A percentile compares a stretch with the other conserved stretches of the same genome.
These are phyloP conservation scores for Drosophila parvula DNA, from an alignment of 1,140 invertebrate species.

Conservation along the genomic window DNA sequence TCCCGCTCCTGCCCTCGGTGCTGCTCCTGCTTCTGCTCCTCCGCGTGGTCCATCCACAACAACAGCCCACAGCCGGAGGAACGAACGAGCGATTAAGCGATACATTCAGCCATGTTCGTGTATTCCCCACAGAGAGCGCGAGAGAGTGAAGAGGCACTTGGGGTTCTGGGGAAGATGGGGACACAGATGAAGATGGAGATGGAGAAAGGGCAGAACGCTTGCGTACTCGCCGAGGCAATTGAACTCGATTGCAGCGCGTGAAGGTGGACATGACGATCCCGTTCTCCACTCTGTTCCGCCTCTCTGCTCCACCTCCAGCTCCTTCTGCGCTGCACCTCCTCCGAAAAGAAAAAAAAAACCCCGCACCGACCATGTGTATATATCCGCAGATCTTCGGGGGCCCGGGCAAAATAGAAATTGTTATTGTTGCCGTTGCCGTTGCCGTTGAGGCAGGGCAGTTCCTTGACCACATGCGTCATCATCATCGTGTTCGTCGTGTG, in stretches of 20 bases:
- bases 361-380: constrained; percentile 6
- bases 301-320: not conserved
- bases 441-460: constrained; percentile 71
- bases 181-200: constrained; percentile 50
- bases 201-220: constrained; percentile 54
- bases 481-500: constrained; percentile 75
- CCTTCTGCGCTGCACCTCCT: not conserved
- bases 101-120: constrained; percentile 63
- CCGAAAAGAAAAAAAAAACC: not conserved
- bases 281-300: constrained; percentile 27
- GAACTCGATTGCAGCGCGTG: constrained; percentile 72
- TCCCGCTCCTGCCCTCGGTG: not conserved
- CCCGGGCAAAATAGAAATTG: constrained; percentile 72
- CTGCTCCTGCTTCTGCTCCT: not conserved
- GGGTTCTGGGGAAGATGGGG: constrained; percentile 31
- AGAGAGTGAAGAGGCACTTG: constrained; percentile 9
- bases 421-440: constrained; percentile 59
- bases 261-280: constrained; percentile 74
- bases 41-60: constrained; percentile 16
- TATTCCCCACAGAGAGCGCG: constrained; percentile 56
- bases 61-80: constrained; percentile 40
- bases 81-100: constrained; percentile 71
- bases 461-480: constrained; percentile 70
- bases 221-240: constrained; percentile 71
- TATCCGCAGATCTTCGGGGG: constrained; percentile 25